Base-by-base conservation (phyloP, 2,888 invertebrate species). In the Drosophila anomelani region DNA sequence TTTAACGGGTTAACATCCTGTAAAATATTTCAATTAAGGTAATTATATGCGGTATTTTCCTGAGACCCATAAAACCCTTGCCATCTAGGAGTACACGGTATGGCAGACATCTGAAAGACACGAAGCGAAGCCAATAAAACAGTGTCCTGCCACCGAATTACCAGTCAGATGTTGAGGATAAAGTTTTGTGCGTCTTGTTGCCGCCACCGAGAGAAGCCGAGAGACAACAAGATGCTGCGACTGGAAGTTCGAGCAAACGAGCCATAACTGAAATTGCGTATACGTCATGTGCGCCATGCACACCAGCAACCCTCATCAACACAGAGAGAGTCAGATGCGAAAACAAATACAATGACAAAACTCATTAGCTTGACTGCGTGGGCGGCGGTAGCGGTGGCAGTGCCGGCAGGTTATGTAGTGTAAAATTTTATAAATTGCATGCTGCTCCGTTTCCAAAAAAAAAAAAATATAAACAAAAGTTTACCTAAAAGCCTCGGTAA, bases 41-140 rank as follows among this genome's bases (percentile, higher is more conserved):
- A 26, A 26, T 26, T 26, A 26, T 26, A 26, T 26, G 4, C 7
- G 29, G 29, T 29, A 29, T 29, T 29, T 29, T 8, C 29, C 29
- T 1, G 29, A 23, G 12, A 47, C n/a, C 36, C n/a, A 43, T 49
- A 2, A 63, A 51, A n/a, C 64, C 64, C 29, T 26, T 34, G 15
- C 4, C 7, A 9, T 13, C 5, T 26, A 2, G 6, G 4, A 17
- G 9, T 32, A 44, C 36, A 29, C 29, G 66, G 64, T 66, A 51
- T n/a, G 4, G 0, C 1, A 34, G 20, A 51, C 74, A 73, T 74
- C 68, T 74, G 73, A 68, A 61, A 66, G 46, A 66, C 71, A 74
- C 71, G 76, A 74, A 59, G 60, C 60, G 61, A 29, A 46, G 85
- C 88, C 88, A 87, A 83, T 83, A 85, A 87, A 80, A 85, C 79